Evolutionary conservation across 2,113 vertebrate species (phyloP), one percentile per base, ranked within the genome.

Genomic region (Taxidea taxus): DNA sequence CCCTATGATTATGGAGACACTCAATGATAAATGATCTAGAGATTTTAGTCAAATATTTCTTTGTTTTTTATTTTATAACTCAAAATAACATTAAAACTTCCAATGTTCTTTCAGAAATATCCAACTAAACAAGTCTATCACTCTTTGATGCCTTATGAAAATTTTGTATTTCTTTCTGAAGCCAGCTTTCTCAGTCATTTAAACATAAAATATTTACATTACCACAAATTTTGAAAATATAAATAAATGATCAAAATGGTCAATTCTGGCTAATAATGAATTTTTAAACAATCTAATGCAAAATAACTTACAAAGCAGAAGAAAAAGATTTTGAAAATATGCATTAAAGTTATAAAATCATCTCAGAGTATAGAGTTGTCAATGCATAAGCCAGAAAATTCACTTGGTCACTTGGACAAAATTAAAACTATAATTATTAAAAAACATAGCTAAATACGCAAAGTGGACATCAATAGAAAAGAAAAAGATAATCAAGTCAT

Each of bases 231-330:
- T 18, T 84, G 6, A 91, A 97, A 91, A 91, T 83, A 84, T 9
- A 95, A 7, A 0, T 54, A 86, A 81, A 83, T 47, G n/a, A 21
- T 20, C 68, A 86, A 87, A 66, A 15, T 47, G 58, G 7, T 68
- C 21, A 87, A 9, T 84, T 91, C 39, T n/a, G 21, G 5, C 7
- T 87, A 51, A 89, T 96, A 88, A 88, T 34, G 6, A 77, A 56
- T 34, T 85, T 85, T 95, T 95, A 39, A 49, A 93, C 6, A 56
- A 56, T 20, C 56, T 60, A 93, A 93, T 85, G 8, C 20, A 39
- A 95, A 97, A 47, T 70, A 86, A 27, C 34, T 72, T 51, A 81
- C 18, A 93, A 95, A 92, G 25, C 23, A 82, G 31, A 72, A 91
- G 72, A 72, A 94, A 90, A 4, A 68, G 6, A 77, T 44, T 92